phyloP scores from a whole-genome alignment of 2,113 vertebrate species.

The Theristicus caerulescens region DNA sequence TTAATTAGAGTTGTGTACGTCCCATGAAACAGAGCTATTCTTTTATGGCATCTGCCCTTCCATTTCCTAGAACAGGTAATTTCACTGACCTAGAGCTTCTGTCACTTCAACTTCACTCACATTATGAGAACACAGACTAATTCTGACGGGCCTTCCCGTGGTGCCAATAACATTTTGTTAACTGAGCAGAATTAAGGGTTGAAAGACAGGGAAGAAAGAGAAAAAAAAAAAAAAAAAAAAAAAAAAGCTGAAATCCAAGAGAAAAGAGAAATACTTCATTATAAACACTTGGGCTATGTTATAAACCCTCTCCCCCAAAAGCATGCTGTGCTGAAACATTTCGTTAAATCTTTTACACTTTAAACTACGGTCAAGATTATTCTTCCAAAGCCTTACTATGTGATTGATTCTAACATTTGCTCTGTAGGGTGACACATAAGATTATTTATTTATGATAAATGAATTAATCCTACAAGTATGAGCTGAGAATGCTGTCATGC shows the following conservation, averaged over 20 bases:
- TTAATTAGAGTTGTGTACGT: neutral
- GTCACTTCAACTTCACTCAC: neutral
- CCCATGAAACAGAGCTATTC: neutral
- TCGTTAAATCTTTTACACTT: neutral
- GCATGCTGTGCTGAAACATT: neutral
- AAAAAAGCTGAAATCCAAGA: neutral
- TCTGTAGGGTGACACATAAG: neutral
- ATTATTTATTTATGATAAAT: conserved; percentile 12
- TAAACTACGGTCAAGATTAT: neutral
- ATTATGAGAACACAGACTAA: neutral
- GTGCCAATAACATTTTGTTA: neutral
- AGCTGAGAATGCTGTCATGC: neutral
- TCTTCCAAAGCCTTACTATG: neutral
- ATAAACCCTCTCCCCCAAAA: neutral
- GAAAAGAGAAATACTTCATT: neutral
- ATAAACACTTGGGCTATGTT: neutral
- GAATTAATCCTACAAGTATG: neutral
- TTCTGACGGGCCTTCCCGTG: neutral
- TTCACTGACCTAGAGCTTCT: neutral
- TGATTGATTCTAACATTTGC: neutral
- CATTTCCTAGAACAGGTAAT: neutral
- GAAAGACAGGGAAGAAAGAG: too few relatives aligned
- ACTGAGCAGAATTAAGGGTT: neutral
- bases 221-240: neutral
- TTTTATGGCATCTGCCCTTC: neutral